Evolutionary conservation across 2,888 invertebrate genomes (phyloP).

Genomic region (Eupithecia subfuscata): DNA sequence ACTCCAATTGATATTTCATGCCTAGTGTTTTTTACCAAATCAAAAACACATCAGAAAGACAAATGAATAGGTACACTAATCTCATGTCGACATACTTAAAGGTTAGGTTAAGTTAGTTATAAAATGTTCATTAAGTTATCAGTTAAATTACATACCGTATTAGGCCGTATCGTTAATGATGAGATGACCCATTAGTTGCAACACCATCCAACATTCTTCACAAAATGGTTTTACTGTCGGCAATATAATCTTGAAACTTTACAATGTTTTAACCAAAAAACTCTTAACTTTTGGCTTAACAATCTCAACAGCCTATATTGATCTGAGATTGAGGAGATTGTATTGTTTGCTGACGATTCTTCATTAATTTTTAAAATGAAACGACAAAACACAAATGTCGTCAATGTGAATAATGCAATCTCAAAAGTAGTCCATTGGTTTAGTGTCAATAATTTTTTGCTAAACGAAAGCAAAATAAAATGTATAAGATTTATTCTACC

Average conservation of each 20-base stretch:
- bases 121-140: neutral
- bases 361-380: no score
- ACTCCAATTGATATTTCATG: neutral
- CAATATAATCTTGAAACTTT: slow-evolving; percentile 2
- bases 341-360: no score
- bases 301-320: no score
- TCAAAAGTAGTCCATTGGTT: no score
- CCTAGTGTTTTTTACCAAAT: neutral
- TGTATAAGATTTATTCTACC: no score
- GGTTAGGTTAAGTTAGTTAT: neutral
- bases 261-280: neutral
- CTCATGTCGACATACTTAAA: neutral
- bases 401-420: no score
- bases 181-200: slow-evolving; percentile 2
- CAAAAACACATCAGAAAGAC: neutral
- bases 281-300: neutral
- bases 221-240: slow-evolving; percentile 2
- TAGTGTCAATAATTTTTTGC: no score
- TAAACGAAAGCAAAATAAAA: no score
- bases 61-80: neutral
- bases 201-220: slow-evolving; percentile 1
- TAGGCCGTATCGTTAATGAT: slow-evolving; percentile 3
- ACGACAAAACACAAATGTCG: no score
- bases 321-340: no score
- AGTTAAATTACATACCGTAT: neutral